Base-by-base conservation (phyloP, 1,140 invertebrate species). In the Trypoxylus dichotomus region DNA sequence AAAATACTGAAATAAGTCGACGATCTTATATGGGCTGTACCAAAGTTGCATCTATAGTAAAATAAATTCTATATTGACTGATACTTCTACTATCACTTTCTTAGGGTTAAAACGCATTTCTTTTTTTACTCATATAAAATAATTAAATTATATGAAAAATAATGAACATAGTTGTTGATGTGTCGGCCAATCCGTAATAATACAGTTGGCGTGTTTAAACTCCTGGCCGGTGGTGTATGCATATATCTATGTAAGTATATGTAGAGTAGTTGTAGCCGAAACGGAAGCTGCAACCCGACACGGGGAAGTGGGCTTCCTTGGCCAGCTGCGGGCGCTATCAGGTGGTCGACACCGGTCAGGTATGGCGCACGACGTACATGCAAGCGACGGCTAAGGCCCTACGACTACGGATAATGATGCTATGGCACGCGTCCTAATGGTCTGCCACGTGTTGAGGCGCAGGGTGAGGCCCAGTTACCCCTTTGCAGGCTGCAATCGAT, bases 401-500 rank as follows among this genome's bases (percentile, higher is more conserved):
- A 60, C 76, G 71, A 77, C 68, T 77, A 71, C 43, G 71, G 27
- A 76, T 81, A 81, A 81, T 81, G 79, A 79, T 79, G 76, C 76
- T 79, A 19, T 77, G 79, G 81, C 82, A 82, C 82, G 81, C 81
- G 83, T 79, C 78, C 80, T 79, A 78, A 79, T 80, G 78, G 76
- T 74, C 74, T 60, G 80, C 83, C 83, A 83, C 83, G 83, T 83
- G 83, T 83, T 83, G 82, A 80, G 77, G 32, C 76, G 68, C 73
- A 77, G 77, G 81, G 78, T 76, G 76, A 74, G 78, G 79, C 75
- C 68, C 21, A 77, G 43, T 77, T 75, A 78, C 79, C 78, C 79
- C 80, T 78, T 77, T 78, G 74, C 74, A 79, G 81, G 82, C 81
- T 80, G 82, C 80, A 85, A 85, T 85, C 83, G 84, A 85, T 84